A percentile compares a stretch with the other conserved stretches of the same genome.
phyloP scores from a whole-genome alignment of 2,113 vertebrate genomes.

The Bucco capensis region DNA sequence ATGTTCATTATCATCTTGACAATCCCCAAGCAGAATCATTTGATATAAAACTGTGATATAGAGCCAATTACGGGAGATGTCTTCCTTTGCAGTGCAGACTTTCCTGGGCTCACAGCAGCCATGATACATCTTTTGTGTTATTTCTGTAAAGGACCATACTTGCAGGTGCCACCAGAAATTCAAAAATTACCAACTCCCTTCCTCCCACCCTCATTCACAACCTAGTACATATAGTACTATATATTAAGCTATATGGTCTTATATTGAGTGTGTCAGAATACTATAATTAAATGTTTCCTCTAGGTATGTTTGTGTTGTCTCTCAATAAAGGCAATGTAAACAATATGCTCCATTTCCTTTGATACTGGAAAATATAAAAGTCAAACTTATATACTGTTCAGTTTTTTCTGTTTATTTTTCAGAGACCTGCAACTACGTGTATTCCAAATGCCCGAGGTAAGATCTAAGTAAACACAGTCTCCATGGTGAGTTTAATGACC shows the following conservation, averaged over 20 bases:
- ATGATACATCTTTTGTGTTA: not conserved
- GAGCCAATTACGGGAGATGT: slow-evolving; percentile 8
- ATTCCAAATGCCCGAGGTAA: not conserved
- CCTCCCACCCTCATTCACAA: not conserved
- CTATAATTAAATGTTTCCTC: not conserved
- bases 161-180: not conserved
- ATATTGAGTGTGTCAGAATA: not conserved
- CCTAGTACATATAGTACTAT: not conserved
- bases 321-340: not conserved
- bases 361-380: not conserved
- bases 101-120: not conserved
- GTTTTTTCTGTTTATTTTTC: not conserved
- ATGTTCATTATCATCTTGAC: slow-evolving; percentile 8
- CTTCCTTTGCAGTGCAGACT: slow-evolving; percentile 14
- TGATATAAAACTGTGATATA: not conserved
- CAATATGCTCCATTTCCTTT: not conserved
- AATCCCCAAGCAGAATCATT: not conserved
- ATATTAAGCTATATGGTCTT: not conserved
- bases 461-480: slow-evolving; percentile 17
- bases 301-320: not conserved
- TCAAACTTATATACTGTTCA: not conserved
- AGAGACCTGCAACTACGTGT: not conserved
- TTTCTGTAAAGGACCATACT: not conserved
- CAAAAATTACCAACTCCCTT: not conserved
- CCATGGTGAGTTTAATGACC: slow-evolving; percentile 40